These are phyloP conservation scores for Eulimnadia texana DNA, from an alignment of 1,140 invertebrate species.

Conservation along the genomic window DNA sequence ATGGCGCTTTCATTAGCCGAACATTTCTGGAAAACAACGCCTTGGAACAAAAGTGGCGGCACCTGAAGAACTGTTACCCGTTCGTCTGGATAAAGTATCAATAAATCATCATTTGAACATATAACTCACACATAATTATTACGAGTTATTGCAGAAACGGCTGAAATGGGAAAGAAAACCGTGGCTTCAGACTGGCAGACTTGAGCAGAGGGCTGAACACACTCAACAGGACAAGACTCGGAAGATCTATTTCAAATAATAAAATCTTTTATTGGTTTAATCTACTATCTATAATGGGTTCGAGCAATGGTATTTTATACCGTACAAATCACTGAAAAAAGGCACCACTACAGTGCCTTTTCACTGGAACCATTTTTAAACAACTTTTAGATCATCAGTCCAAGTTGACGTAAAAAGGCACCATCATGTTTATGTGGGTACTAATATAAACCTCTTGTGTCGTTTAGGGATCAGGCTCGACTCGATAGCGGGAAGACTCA, in stretches of 20 bases:
- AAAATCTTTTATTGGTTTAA: not conserved
- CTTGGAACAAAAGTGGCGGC: conserved; percentile 1
- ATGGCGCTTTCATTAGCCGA: not conserved
- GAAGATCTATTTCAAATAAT: not conserved
- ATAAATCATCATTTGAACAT: not conserved
- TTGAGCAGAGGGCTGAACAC: not conserved
- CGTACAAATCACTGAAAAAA: too few relatives aligned
- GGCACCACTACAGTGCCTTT: too few relatives aligned
- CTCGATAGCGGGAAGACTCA: too few relatives aligned
- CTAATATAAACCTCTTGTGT: too few relatives aligned
- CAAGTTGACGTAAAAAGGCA: too few relatives aligned
- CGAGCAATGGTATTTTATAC: too few relatives aligned
- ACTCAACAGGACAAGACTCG: not conserved
- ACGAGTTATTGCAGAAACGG: conserved; percentile 1
- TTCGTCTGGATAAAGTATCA: not conserved
- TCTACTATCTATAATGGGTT: not conserved
- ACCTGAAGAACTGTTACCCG: conserved; percentile 2
- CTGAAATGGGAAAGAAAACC: conserved; percentile 10
- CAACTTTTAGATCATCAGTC: too few relatives aligned
- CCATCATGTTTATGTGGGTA: too few relatives aligned
- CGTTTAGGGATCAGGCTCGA: too few relatives aligned
- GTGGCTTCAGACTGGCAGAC: not conserved
- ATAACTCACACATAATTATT: not conserved
- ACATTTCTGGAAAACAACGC: not conserved
- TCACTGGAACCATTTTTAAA: too few relatives aligned